Percentiles rank a stretch among this genome's conserved stretches.
Evolutionary conservation across 2,888 invertebrate species (phyloP).

Genomic region (Mylabris sibirica): DNA sequence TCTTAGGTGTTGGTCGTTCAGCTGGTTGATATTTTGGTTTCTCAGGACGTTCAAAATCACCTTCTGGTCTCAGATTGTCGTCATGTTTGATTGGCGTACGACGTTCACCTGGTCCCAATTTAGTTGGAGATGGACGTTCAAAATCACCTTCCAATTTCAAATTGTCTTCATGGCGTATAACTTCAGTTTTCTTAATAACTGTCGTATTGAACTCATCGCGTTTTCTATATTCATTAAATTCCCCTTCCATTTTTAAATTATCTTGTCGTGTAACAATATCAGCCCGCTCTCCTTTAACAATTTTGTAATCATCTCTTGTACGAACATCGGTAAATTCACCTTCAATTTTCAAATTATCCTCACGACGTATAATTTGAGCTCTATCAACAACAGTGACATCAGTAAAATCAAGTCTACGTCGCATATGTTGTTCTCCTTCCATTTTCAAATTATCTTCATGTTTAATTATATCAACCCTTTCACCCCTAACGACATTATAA

Average conservation of each 20-base stretch:
- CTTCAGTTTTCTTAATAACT: slow-evolving; percentile 67
- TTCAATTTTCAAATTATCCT: slow-evolving; percentile 71
- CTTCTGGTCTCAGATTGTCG: slow-evolving; percentile 66
- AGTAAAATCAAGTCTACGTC: slow-evolving; percentile 62
- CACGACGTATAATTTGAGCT: slow-evolving; percentile 67
- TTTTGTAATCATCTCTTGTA: slow-evolving; percentile 65
- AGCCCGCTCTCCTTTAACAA: slow-evolving; percentile 68
- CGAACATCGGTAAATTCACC: slow-evolving; percentile 50
- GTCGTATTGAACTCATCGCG: slow-evolving; percentile 67
- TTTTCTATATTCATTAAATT: slow-evolving; percentile 62
- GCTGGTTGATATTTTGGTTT: slow-evolving; percentile 54
- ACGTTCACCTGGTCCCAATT: slow-evolving; percentile 53
- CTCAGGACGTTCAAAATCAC: slow-evolving; percentile 62
- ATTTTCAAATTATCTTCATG: slow-evolving; percentile 73
- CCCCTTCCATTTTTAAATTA: slow-evolving; percentile 74
- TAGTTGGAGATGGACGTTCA: slow-evolving; percentile 55
- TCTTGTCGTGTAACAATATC: slow-evolving; percentile 71
- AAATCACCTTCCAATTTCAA: slow-evolving; percentile 67
- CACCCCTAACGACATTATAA: slow-evolving; percentile 66
- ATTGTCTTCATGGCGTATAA: slow-evolving; percentile 65
- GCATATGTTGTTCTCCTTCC: slow-evolving; percentile 66
- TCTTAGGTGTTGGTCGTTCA: slow-evolving; percentile 57
- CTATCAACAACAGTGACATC: slow-evolving; percentile 67
- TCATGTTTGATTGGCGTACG: slow-evolving; percentile 56
- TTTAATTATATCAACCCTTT: slow-evolving; percentile 67